Evolutionary conservation across 2,888 invertebrate genomes (phyloP).

Genomic region (Torymus auratus): DNA sequence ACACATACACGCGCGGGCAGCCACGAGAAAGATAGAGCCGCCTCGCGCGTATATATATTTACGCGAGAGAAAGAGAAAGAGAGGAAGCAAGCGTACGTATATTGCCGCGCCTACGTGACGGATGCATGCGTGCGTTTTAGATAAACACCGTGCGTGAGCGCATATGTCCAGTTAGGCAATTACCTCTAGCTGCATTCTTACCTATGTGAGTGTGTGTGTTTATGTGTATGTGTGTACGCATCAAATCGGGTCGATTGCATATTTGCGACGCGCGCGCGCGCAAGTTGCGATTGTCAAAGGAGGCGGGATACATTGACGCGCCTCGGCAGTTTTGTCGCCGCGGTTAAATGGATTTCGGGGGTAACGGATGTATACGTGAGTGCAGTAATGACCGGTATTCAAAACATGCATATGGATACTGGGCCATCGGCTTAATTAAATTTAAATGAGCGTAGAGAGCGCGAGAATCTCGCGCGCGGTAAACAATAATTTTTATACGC

Average conservation of each 20-base stretch:
- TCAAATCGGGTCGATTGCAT: conserved; percentile 43
- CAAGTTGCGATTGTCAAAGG: too few relatives aligned
- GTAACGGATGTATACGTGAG: too few relatives aligned
- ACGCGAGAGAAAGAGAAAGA: not conserved
- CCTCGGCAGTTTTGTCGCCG: too few relatives aligned
- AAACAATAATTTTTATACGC: too few relatives aligned
- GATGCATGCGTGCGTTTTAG: conserved; percentile 32
- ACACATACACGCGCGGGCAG: not conserved
- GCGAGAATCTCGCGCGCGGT: too few relatives aligned
- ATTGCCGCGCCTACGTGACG: not conserved
- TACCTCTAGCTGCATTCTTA: conserved; percentile 35
- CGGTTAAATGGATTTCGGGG: too few relatives aligned
- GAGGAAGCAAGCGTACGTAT: not conserved
- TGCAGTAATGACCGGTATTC: too few relatives aligned
- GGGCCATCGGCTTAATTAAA: too few relatives aligned
- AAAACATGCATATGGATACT: too few relatives aligned
- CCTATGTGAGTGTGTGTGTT: not conserved
- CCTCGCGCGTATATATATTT: not conserved
- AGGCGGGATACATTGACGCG: too few relatives aligned
- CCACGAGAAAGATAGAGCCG: not conserved
- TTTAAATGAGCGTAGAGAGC: too few relatives aligned
- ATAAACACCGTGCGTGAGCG: not conserved
- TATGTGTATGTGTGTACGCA: not conserved
- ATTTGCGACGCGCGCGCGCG: conserved; percentile 32
- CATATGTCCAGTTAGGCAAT: conserved; percentile 52